Evolutionary conservation across 2,113 vertebrate genomes (phyloP), one percentile per base, ranked within the genome.

Genomic region (Vulpes vulpes): DNA sequence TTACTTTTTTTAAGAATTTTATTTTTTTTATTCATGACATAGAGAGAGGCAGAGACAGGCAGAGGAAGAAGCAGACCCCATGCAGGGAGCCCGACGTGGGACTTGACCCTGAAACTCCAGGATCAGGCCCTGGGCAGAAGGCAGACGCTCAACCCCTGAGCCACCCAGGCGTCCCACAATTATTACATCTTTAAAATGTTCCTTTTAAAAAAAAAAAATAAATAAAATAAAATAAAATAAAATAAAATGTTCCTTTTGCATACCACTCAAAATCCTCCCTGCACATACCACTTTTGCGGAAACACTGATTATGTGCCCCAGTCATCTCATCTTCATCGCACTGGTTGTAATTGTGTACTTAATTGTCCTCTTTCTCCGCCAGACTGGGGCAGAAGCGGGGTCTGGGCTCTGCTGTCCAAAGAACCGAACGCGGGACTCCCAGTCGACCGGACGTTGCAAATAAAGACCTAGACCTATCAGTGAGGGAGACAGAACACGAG

Each of bases 251-350:
- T 95, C 49, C 53, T 82, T 82, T 89, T 83, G 67, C 17, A 15
- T 55, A 25, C 60, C n/a, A 35, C 30, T 94, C 83, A 94, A 93
- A 95, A 53, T 91, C n/a, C 49, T 96, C 76, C 20, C 23, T 8
- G 15, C 23, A 78, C 53, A 86, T n/a, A 84, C 11, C 8, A 79
- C 30, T 38, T 65, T 64, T 83, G 55, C 25, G 17, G 30, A 91
- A 94, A 84, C 74, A 78, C 49, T 96, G 60, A 74, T 30, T 27
- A 62, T 2, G 14, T 73, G 65, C 20, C 55, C 27, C 53, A 92
- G 81, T 80, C 51, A 79, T 49, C 65, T 90, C 57, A 64, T 64
- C 57, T 64, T 96, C 57, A 69, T 84, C 76, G 49, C 64, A 15
- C 51, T 9, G 38, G 69, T 19, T 17, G 15, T 81, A 60, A 73